Evolutionary conservation across 2,113 vertebrate genomes (phyloP), one percentile per base, ranked within the genome.

Genomic region (Scolopax mira): DNA sequence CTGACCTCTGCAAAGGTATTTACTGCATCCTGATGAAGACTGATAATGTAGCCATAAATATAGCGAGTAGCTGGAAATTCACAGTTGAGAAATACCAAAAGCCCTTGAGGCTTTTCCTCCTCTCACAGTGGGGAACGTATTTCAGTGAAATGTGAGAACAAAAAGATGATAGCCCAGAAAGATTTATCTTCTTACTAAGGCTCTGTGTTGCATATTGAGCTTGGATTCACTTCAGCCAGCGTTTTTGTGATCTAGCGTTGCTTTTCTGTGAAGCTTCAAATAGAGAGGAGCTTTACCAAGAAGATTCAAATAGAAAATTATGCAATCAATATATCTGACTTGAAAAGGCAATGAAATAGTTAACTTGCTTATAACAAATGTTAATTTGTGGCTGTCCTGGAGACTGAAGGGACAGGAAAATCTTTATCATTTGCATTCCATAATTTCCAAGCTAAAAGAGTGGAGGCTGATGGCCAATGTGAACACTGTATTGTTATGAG

Each of bases 11-110:
- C 57, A 89, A 93, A 97, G 88, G 92, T 96, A 96, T 97, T 97
- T 96, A 97, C 79, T 88, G 85, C 67, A 81, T 96, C 87, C 86
- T 94, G 94, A 96, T 97, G 93, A 95, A 96, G 95, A 97, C 91
- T 80, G 92, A 95, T 97, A 95, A 89, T 87, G 82, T 89, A 91
- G 92, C 91, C 97, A 90, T 96, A 96, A 96, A 96, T 97, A 97
- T 10, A 88, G 48, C 72, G 96, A 96, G 81, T 93, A 91, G 35
- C 79, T 97, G 48, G 85, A 79, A 97, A 97, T 65, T 94, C 83
- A 94, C 58, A 88, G 77, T 39, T 94, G 74, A 80, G 86, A 93
- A 94, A 94, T 92, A 91, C 70, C 95, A 94, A 92, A 66, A 95
- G 79, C 77, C 95, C 90, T 94, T 96, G 93, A 94, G 85, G 84